Percentiles rank a stretch among this genome's conserved stretches.
These are phyloP conservation scores for Smithornis capensis DNA, from an alignment of 2,113 vertebrate genomes.

Conservation along the genomic window DNA sequence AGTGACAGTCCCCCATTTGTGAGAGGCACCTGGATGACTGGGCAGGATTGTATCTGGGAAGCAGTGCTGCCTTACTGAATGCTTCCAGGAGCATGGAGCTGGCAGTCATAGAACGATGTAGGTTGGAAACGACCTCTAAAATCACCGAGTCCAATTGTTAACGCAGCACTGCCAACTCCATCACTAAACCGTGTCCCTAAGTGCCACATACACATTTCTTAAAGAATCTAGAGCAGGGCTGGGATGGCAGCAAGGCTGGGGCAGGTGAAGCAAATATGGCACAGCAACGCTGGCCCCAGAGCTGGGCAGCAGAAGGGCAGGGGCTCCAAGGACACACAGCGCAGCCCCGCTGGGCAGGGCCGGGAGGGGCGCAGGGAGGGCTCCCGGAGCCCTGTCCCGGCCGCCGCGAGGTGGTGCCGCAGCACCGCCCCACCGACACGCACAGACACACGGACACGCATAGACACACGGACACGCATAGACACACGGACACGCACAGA, in stretches of 20 bases:
- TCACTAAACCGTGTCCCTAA: not conserved
- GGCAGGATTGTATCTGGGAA: not conserved
- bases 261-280: too few relatives aligned
- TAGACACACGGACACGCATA: not conserved
- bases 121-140: not conserved
- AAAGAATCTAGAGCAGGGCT: not conserved
- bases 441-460: not conserved
- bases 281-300: fast-evolving
- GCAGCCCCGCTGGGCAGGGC: not conserved
- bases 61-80: not conserved
- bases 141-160: too few relatives aligned
- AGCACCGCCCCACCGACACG: not conserved
- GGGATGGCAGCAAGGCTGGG: too few relatives aligned
- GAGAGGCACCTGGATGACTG: not conserved
- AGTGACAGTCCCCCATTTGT: not conserved
- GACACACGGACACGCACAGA: not conserved
- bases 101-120: not conserved
- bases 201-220: not conserved
- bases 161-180: not conserved
- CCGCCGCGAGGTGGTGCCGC: not conserved
- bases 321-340: not conserved
- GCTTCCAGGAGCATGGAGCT: not conserved
- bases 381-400: not conserved
- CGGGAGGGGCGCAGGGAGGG: not conserved
- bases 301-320: not conserved